Conservation (phyloP, 2,113 vertebrate species). For the Herpetotheres cachinnans region DNA sequence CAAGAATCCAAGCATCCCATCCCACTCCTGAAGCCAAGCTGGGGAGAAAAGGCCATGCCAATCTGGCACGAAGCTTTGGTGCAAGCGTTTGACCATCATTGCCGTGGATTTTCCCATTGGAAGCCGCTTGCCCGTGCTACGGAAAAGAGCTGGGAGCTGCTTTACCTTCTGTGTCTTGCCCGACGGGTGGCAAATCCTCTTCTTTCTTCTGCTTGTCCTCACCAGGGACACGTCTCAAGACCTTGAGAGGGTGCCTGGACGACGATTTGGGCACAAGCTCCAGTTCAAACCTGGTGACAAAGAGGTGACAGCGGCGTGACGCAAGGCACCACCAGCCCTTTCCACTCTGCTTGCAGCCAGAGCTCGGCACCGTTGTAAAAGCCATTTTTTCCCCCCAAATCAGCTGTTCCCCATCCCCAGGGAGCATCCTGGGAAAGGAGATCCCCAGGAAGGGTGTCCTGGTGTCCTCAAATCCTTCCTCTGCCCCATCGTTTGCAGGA, state of each 20-base stretch:
- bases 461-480: not conserved
- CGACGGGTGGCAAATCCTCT: not conserved
- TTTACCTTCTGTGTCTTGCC: not conserved
- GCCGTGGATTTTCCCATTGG: not conserved
- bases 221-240: not conserved
- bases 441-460: not conserved
- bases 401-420: not conserved
- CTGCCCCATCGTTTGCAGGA: not conserved
- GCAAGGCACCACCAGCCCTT: not conserved
- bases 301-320: not conserved
- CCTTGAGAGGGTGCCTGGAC: too few species aligned
- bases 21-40: not conserved
- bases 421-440: not conserved
- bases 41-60: fast-evolving
- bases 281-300: not conserved
- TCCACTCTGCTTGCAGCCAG: not conserved
- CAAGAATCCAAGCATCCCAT: not conserved
- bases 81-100: not conserved
- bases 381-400: too few species aligned
- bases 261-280: too few species aligned
- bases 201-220: not conserved
- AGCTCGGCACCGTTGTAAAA: not conserved
- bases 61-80: not conserved
- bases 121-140: fast-evolving
- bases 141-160: not conserved